These are phyloP conservation scores for Dasyprocta punctata DNA, from an alignment of 2,113 vertebrate species.

Conservation along the genomic window DNA sequence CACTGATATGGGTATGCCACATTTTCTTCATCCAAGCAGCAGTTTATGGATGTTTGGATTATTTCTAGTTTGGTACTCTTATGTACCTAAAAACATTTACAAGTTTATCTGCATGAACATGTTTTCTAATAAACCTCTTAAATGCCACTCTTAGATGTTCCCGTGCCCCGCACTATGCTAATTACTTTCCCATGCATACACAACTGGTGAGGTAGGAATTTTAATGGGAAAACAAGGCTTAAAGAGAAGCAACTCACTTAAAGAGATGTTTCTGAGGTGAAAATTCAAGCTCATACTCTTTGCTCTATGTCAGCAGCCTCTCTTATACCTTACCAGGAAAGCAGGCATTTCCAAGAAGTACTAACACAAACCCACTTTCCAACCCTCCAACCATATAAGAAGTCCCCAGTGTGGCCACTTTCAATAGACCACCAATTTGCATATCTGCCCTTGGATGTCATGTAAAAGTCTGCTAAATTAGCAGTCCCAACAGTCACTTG, in stretches of 20 bases:
- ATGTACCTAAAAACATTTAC: neutral
- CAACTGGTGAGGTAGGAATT: neutral
- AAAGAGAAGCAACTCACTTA: neutral
- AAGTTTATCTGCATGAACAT: neutral
- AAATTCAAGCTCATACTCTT: neutral
- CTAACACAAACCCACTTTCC: too few relatives aligned
- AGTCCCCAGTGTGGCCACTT: neutral
- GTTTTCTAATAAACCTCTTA: slow-evolving; percentile 31
- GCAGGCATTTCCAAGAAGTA: neutral
- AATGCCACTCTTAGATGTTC: neutral
- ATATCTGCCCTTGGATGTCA: neutral
- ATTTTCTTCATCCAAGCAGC: neutral
- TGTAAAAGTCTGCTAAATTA: neutral
- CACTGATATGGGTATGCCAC: accelerated
- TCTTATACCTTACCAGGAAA: neutral
- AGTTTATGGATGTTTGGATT: neutral
- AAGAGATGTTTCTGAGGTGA: neutral
- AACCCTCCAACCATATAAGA: neutral
- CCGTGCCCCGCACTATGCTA: neutral
- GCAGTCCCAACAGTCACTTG: neutral
- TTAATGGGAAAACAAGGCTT: neutral
- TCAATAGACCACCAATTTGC: neutral
- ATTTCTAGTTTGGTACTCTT: neutral
- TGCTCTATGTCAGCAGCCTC: neutral
- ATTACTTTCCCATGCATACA: neutral